Conservation (phyloP, 2,888 invertebrate genomes). For the Choreutis nemorana region DNA sequence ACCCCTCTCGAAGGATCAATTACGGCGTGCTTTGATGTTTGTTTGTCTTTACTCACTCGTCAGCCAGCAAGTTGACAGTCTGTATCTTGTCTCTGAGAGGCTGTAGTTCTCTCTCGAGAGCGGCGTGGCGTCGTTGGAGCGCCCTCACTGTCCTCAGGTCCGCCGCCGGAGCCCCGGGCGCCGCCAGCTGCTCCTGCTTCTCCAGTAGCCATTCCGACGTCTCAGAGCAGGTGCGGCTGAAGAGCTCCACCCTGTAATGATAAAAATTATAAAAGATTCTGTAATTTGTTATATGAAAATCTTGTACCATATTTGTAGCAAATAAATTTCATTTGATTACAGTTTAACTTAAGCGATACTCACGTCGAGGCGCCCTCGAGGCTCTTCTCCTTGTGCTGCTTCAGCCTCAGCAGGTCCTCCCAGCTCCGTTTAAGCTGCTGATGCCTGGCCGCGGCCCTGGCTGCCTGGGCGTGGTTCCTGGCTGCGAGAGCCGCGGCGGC, state of each 20-base stretch:
- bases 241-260: conserved; percentile 85
- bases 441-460: conserved; percentile 69
- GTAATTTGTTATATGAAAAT: background rate
- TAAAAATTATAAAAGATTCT: background rate
- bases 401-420: conserved; percentile 86
- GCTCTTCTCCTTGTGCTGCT: conserved; percentile 89
- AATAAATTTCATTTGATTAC: background rate
- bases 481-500: conserved; percentile 86
- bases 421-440: conserved; percentile 89
- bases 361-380: conserved; percentile 88
- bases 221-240: conserved; percentile 95
- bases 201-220: conserved; percentile 98
- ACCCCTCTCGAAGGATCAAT: too few relatives aligned
- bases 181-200: conserved; percentile 90
- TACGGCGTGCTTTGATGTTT: too few relatives aligned
- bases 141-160: conserved; percentile 93
- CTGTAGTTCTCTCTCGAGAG: conserved; percentile 92
- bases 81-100: conserved; percentile 95
- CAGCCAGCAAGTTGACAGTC: conserved; percentile 86
- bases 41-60: conserved; percentile 71
- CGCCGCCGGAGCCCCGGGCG: conserved; percentile 78
- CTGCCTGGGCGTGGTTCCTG: conserved; percentile 83
- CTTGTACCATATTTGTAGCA: background rate
- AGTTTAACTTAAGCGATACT: conserved; percentile 1
- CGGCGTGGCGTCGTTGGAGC: conserved; percentile 89